These are phyloP conservation scores for Melipona quadrifasciata DNA, from an alignment of 1,140 invertebrate species.

Conservation along the genomic window DNA sequence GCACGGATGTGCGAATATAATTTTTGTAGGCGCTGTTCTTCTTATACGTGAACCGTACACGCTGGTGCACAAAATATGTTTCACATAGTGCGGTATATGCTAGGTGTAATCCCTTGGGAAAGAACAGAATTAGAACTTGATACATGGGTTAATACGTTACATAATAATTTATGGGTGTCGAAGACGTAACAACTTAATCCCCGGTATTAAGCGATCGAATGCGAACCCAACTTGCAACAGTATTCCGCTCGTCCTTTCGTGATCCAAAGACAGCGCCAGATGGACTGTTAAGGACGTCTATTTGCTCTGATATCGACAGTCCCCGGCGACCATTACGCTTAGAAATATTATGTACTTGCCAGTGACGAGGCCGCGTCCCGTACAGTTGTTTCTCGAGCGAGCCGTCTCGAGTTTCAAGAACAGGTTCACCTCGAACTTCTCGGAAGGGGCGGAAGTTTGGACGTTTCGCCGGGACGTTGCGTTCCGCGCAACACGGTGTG, in stretches of 20 bases:
- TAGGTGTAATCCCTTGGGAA: too few relatives aligned
- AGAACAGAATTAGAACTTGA: too few relatives aligned
- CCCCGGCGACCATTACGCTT: background rate
- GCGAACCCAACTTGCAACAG: background rate
- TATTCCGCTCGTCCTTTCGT: too few relatives aligned
- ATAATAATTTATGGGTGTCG: too few relatives aligned
- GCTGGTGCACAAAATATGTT: too few relatives aligned
- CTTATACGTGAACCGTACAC: too few relatives aligned
- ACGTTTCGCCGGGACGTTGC: background rate
- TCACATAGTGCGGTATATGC: too few relatives aligned
- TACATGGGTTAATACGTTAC: too few relatives aligned
- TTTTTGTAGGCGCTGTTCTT: too few relatives aligned
- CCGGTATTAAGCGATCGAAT: background rate
- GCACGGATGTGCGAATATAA: too few relatives aligned
- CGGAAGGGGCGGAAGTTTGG: background rate
- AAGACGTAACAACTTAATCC: background rate
- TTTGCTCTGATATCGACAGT: constrained; percentile 2
- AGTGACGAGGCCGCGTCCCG: constrained; percentile 4
- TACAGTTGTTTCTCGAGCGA: background rate
- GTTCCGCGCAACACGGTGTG: background rate
- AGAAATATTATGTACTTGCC: background rate
- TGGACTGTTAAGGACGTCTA: background rate
- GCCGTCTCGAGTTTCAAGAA: background rate
- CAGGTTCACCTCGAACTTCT: background rate
- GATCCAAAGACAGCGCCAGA: background rate